Conservation (phyloP, 2,797 vertebrate genomes). For the Taenioides sp. region DNA sequence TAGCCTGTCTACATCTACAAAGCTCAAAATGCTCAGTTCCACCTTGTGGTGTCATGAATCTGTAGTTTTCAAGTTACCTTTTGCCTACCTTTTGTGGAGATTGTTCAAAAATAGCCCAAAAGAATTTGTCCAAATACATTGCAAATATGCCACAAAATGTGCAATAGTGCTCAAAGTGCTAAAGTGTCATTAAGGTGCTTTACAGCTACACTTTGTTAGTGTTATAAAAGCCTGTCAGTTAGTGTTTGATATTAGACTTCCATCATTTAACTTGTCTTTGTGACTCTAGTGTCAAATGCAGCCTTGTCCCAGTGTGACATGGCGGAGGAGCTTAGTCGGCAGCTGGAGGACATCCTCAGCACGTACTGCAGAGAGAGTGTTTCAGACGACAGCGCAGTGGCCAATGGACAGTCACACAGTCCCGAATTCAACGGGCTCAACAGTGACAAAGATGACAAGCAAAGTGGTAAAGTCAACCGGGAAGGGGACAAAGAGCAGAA, state of each 20-base stretch:
- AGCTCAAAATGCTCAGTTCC: no score
- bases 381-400: conserved; percentile 74
- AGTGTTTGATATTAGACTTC: not conserved
- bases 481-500: conserved; percentile 83
- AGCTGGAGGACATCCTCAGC: conserved; percentile 94
- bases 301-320: conserved; percentile 75
- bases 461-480: conserved; percentile 74
- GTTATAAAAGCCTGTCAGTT: not conserved
- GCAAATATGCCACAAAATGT: no score
- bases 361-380: conserved; percentile 88
- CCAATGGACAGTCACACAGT: conserved; percentile 80
- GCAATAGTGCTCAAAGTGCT: no score
- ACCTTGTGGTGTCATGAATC: no score
- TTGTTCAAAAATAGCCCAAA: no score
- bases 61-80: no score
- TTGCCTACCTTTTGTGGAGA: no score
- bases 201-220: no score
- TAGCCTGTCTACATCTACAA: no score
- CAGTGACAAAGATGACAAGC: conserved; percentile 75
- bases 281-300: conserved; percentile 49
- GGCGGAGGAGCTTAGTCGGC: conserved; percentile 91
- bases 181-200: no score
- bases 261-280: not conserved
- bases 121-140: no score
- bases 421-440: conserved; percentile 83